A percentile compares a stretch with the other conserved stretches of the same genome.
phyloP scores from a whole-genome alignment of 2,888 invertebrate species.

The Agriotes lineatus region DNA sequence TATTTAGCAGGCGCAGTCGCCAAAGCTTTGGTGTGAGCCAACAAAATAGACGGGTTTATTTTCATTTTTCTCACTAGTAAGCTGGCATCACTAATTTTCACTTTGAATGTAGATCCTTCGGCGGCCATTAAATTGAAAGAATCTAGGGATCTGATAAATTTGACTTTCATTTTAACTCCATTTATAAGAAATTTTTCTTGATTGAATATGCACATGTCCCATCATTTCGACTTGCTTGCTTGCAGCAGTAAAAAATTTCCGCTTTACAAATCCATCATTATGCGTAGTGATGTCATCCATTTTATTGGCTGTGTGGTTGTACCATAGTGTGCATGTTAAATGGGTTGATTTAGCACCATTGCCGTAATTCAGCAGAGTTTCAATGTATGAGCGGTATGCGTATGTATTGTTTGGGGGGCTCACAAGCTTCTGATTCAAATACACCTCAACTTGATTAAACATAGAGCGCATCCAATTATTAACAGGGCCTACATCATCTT shows the following conservation, averaged over 20 bases:
- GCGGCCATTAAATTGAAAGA: slow-evolving; percentile 26
- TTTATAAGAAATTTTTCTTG: slow-evolving; percentile 22
- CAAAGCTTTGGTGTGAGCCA: too few relatives aligned
- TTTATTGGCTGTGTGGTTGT: not conserved
- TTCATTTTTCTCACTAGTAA: slow-evolving; percentile 1
- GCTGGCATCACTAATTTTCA: slow-evolving; percentile 1
- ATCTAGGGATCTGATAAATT: slow-evolving; percentile 8
- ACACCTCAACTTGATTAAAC: slow-evolving; percentile 21
- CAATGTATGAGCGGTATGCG: slow-evolving; percentile 5
- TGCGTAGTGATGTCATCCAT: not conserved
- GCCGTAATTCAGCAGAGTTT: slow-evolving; percentile 22
- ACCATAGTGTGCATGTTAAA: slow-evolving; percentile 9
- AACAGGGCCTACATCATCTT: not conserved
- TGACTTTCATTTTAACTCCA: slow-evolving; percentile 18
- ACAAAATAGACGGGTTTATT: too few relatives aligned
- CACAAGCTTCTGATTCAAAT: slow-evolving; percentile 16
- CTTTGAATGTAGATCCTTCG: slow-evolving; percentile 1
- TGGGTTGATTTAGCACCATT: slow-evolving; percentile 8
- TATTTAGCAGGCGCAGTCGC: slow-evolving; percentile 9
- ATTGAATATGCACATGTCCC: slow-evolving; percentile 9
- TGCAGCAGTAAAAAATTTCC: not conserved
- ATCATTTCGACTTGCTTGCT: slow-evolving; percentile 15
- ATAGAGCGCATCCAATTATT: slow-evolving; percentile 23
- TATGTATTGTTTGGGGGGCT: slow-evolving; percentile 23
- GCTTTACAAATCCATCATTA: not conserved